Evolutionary conservation across 2,888 invertebrate genomes (phyloP).

Genomic region (Halocaridina rubra): DNA sequence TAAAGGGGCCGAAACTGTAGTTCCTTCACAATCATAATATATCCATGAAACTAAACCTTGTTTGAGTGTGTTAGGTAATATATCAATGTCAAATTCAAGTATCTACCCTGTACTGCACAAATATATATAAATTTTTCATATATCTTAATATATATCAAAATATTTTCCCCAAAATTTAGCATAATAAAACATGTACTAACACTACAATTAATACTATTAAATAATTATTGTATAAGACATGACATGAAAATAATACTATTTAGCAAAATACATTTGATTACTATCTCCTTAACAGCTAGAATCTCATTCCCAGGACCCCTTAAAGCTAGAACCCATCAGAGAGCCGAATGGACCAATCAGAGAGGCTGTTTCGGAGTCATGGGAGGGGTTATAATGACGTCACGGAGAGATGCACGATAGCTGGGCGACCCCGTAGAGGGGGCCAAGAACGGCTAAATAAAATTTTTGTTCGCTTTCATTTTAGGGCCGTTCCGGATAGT

Average conservation of each 20-base stretch:
- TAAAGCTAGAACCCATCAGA: slow-evolving; percentile 42
- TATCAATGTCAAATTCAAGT: too few species aligned
- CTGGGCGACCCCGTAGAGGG: slow-evolving; percentile 48
- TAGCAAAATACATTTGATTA: not conserved
- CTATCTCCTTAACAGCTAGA: not conserved
- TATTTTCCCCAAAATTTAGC: too few species aligned
- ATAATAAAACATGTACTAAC: too few species aligned
- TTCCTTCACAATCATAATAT: too few species aligned
- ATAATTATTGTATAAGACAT: not conserved
- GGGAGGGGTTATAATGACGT: slow-evolving; percentile 45
- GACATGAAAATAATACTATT: not conserved
- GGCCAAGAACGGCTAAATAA: slow-evolving; percentile 50
- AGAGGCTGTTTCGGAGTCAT: not conserved
- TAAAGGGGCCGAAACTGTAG: slow-evolving; percentile 44
- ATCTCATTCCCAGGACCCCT: slow-evolving; percentile 27
- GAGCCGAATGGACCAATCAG: slow-evolving; percentile 31
- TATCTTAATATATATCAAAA: too few species aligned
- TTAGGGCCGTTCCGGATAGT: slow-evolving; percentile 57
- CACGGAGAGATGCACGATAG: slow-evolving; percentile 22
- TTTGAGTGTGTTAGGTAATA: too few species aligned
- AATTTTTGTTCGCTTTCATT: slow-evolving; percentile 63
- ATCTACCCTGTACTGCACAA: too few species aligned
- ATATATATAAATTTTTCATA: too few species aligned
- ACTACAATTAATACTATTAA: not conserved
- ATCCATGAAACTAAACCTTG: too few species aligned